Conservation (phyloP, 1,140 invertebrate genomes). For the Trachymyrmex septentrionalis region DNA sequence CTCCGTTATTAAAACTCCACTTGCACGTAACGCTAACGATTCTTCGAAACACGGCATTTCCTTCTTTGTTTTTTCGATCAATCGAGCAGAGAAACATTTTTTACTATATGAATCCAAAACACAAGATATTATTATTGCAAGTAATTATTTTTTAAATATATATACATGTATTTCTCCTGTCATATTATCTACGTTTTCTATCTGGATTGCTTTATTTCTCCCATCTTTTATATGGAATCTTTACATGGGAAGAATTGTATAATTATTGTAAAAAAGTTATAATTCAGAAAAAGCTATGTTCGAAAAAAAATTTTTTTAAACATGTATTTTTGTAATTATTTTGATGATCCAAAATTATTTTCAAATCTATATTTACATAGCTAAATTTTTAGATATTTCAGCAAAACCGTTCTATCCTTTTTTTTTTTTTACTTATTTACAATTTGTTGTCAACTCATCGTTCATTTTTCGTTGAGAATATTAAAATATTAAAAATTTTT, state of each 20-base stretch:
- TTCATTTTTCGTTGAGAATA: neutral
- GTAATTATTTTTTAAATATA: neutral
- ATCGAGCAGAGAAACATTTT: neutral
- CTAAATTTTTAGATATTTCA: too few relatives aligned
- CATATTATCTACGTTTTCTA: too few relatives aligned
- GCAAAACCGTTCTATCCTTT: too few relatives aligned
- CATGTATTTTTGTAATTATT: too few relatives aligned
- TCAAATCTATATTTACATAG: too few relatives aligned
- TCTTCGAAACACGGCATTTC: neutral
- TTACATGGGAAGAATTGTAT: too few relatives aligned
- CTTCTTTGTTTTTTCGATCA: neutral
- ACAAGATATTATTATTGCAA: neutral
- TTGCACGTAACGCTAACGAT: neutral
- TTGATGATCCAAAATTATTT: too few relatives aligned
- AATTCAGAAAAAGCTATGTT: too few relatives aligned
- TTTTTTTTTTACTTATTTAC: neutral
- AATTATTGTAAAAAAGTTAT: too few relatives aligned
- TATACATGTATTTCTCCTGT: neutral
- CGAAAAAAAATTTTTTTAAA: too few relatives aligned
- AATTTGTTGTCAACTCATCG: neutral
- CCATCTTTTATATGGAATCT: too few relatives aligned
- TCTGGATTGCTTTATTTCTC: neutral
- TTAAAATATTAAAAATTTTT: neutral
- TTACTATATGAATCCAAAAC: neutral
- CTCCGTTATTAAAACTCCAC: slow-evolving; percentile 43